These are phyloP conservation scores for Sinodicranocentrus sp. DNA, from an alignment of 2,888 invertebrate species.

Conservation along the genomic window DNA sequence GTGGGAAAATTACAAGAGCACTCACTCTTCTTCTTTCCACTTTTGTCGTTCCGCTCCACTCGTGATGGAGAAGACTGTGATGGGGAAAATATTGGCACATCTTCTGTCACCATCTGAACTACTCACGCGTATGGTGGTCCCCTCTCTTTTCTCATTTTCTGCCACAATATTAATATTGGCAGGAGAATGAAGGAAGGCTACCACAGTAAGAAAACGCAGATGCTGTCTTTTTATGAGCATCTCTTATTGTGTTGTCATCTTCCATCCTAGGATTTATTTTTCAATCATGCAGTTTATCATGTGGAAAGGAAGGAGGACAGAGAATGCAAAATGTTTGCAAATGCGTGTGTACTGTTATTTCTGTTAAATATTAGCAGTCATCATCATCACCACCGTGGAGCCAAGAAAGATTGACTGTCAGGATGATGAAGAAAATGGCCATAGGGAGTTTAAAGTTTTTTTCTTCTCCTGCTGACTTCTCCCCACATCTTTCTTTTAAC, in stretches of 20 bases:
- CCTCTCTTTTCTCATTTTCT: background rate
- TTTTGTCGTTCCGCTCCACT: background rate
- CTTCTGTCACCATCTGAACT: conserved; percentile 21
- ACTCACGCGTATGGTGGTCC: conserved; percentile 7
- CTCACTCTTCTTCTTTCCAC: background rate
- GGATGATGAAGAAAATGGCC: background rate
- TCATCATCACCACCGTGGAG: background rate
- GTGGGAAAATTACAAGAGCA: background rate
- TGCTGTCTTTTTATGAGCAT: background rate
- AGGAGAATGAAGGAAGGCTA: background rate
- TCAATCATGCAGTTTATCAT: no score
- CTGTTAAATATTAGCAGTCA: background rate
- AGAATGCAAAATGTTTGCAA: no score
- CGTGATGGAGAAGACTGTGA: background rate
- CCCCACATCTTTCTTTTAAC: no score
- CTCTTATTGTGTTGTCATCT: background rate
- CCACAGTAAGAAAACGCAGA: background rate
- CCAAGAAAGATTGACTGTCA: background rate
- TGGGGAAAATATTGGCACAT: conserved; percentile 32
- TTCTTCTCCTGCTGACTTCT: conserved; percentile 3
- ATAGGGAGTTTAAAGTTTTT: background rate
- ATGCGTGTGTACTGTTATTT: background rate
- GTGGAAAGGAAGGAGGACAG: no score
- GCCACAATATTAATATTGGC: conserved; percentile 16
- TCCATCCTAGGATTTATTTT: no score